Evolutionary conservation across 2,888 invertebrate genomes (phyloP).

Genomic region (Acrocyrtus sp.): DNA sequence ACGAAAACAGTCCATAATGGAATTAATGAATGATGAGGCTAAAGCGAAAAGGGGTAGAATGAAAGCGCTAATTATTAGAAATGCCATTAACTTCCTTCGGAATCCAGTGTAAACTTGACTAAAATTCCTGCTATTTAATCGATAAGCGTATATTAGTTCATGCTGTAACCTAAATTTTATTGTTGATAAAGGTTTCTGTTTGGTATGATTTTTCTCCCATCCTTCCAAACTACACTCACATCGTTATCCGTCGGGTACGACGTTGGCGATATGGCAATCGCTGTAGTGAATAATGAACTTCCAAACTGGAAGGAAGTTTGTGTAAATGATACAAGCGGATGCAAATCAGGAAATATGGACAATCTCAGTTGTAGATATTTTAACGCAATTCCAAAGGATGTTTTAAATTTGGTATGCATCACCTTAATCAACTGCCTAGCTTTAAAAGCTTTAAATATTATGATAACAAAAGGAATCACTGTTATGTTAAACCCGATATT

Average conservation of each 20-base stretch:
- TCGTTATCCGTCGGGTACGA: conserved; percentile 90
- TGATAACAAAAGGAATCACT: too few relatives aligned
- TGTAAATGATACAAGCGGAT: conserved; percentile 9
- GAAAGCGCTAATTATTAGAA: conserved; percentile 37
- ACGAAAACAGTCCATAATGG: conserved; percentile 34
- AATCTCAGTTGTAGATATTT: conserved; percentile 31
- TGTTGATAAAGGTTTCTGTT: conserved; percentile 75
- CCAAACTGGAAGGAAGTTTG: conserved; percentile 27
- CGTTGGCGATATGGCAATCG: conserved; percentile 82
- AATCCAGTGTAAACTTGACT: conserved; percentile 37
- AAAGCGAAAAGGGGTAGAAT: conserved; percentile 35
- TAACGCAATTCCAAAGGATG: conserved; percentile 24
- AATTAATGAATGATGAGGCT: conserved; percentile 35
- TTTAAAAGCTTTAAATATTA: too few relatives aligned
- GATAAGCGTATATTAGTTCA: too few relatives aligned
- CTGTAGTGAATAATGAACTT: conserved; percentile 82
- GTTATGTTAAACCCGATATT: too few relatives aligned
- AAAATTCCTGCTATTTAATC: too few relatives aligned
- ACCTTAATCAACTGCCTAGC: too few relatives aligned
- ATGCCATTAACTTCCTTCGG: conserved; percentile 31
- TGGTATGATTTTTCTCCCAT: conserved; percentile 92
- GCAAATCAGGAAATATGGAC: conserved; percentile 15
- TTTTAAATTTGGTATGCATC: conserved; percentile 26
- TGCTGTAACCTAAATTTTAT: too few relatives aligned
- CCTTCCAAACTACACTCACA: conserved; percentile 92